phyloP scores from a whole-genome alignment of 2,797 vertebrate genomes.

The Coranthus polyacanthus region DNA sequence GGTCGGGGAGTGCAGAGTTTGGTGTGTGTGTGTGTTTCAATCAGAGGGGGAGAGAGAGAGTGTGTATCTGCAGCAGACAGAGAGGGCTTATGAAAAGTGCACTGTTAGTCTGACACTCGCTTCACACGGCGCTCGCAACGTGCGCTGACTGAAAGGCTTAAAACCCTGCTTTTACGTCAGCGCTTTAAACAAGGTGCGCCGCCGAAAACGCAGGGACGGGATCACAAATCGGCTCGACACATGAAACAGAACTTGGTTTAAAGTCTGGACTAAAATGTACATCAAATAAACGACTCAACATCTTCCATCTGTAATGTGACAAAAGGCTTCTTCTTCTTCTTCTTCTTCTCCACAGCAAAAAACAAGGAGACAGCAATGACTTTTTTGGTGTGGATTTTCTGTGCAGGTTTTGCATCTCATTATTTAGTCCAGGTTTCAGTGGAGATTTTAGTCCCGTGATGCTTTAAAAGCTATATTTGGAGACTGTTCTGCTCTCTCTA shows the following conservation, averaged over 20 bases:
- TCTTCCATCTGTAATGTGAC: neutral
- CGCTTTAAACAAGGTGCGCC: slow-evolving; percentile 25
- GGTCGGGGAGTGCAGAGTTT: slow-evolving; percentile 21
- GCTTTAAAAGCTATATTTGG: slow-evolving; percentile 14
- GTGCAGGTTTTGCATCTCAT: slow-evolving; percentile 9
- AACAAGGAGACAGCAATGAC: neutral
- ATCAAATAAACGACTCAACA: slow-evolving; percentile 1
- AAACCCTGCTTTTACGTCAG: slow-evolving; percentile 38
- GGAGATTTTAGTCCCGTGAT: neutral
- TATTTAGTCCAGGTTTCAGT: slow-evolving; percentile 2
- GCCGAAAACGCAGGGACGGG: neutral
- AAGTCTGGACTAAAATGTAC: slow-evolving; percentile 10
- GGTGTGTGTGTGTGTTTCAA: slow-evolving; percentile 26
- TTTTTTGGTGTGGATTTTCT: neutral
- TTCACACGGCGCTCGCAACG: slow-evolving; percentile 30
- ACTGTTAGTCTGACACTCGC: slow-evolving; percentile 47
- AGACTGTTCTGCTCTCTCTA: slow-evolving; percentile 1
- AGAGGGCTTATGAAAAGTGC: slow-evolving; percentile 60
- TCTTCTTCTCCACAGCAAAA: neutral
- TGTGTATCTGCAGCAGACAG: slow-evolving; percentile 48
- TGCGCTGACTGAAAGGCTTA: slow-evolving; percentile 35
- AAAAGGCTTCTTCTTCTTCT: neutral
- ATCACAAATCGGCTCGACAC: neutral
- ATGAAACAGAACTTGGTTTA: neutral
- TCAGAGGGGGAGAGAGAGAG: slow-evolving; percentile 8